phyloP scores from a whole-genome alignment of 2,797 vertebrate species.

The Percopsis omiscomaycus region DNA sequence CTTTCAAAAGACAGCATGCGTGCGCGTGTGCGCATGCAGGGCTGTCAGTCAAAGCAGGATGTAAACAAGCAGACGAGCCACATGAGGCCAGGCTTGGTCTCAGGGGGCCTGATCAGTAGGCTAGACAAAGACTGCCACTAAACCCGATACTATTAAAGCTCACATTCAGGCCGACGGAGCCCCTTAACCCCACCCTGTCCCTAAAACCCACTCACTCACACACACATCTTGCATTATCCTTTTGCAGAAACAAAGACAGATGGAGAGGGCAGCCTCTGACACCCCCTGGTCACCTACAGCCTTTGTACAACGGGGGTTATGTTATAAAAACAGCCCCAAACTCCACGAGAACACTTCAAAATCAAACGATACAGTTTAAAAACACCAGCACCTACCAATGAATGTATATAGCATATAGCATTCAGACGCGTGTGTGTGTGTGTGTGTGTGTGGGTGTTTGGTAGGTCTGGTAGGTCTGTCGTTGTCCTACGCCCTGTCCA shows the following conservation, averaged over 20 bases:
- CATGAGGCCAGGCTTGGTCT: slow-evolving; percentile 28
- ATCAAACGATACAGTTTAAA: slow-evolving; percentile 10
- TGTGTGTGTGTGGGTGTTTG: too few relatives aligned
- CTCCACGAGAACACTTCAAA: background rate
- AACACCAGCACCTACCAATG: slow-evolving; percentile 27
- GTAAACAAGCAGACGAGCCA: slow-evolving; percentile 52
- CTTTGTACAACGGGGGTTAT: background rate
- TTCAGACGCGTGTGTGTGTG: too few relatives aligned
- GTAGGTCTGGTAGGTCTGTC: too few relatives aligned
- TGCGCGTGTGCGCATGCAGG: slow-evolving; percentile 16
- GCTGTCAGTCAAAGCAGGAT: slow-evolving; percentile 20
- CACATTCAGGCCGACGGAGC: slow-evolving; percentile 36
- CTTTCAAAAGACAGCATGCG: slow-evolving; percentile 5
- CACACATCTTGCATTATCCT: background rate
- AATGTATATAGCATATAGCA: too few relatives aligned
- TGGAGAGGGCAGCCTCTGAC: background rate
- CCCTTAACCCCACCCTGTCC: slow-evolving; percentile 32
- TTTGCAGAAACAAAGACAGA: slow-evolving; percentile 31
- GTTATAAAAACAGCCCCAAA: background rate
- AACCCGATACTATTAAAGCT: slow-evolving; percentile 66
- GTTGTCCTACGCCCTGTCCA: too few relatives aligned
- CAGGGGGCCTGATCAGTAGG: slow-evolving; percentile 42
- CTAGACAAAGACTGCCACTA: slow-evolving; percentile 72
- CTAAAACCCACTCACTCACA: slow-evolving; percentile 3
- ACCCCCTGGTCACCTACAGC: background rate